Evolutionary conservation across 2,888 invertebrate species (phyloP), one percentile per base, ranked within the genome.

Genomic region (Dysmachus trigonus): DNA sequence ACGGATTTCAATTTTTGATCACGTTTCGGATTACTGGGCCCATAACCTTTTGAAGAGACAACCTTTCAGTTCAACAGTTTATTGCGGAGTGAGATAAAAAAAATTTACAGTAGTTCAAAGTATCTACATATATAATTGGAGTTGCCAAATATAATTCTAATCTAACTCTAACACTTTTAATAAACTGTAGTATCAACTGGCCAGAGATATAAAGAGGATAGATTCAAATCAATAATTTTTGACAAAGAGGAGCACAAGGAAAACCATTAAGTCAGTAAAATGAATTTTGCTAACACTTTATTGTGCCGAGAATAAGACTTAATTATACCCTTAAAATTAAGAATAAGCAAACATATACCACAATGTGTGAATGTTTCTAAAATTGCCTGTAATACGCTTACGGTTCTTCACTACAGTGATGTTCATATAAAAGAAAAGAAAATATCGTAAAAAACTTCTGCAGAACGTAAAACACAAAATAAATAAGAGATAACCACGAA

Each of bases 281-380:
- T 76, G 38, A n/a, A 41, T 35, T 41, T 31, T 77, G 8, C 30
- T 77, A 77, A 51, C 47, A 77, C 47, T 77, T 77, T 77, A 77
- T 77, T 77, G 77, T 77, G 77, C 51, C 30, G 47, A 62, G 8
- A 53, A 18, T 38, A 41, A 41, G 62, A 27, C 62, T 62, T 62
- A 62, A n/a, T 22, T 2, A 18, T 62, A 62, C 10, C 27, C 62
- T 62, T 62, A 62, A 62, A 18, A 62, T 10, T 62, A 22, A 62
- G 62, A 27, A 62, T 62, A 62, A 62, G 62, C 62, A 62, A 62
- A 62, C 62, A 62, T 27, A 22, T 22, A 62, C 62, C 62, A 47
- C 27, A 76, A 41, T 10, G 4, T 62, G 30, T 77, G 77, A 77
- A 77, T 77, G 47, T 77, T 77, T 30, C n/a, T 41, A 77, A 47